Base-by-base conservation (phyloP, 2,888 invertebrate genomes). In the Microdon myrmicae region DNA sequence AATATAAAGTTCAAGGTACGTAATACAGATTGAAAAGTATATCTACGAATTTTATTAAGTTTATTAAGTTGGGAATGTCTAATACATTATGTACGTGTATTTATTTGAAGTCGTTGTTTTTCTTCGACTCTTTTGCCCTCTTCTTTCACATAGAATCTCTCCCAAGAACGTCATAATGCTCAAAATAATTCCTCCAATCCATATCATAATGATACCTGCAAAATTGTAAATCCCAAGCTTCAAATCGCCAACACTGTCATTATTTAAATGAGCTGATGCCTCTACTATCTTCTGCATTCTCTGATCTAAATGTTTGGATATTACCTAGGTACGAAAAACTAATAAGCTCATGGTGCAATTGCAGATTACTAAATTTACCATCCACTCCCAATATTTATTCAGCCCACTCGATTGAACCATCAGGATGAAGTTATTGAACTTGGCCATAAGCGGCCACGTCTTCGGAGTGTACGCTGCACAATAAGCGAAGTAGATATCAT, bases 401-500 rank as follows among this genome's bases (percentile, higher is more conserved):
- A 88, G 78, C 8, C 88, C 89, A 5, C 85, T 83, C 56, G 87
- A 84, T 48, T 86, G 85, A 44, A 87, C 78, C 47, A 82, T 79
- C 4, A 86, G 82, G 12, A 87, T 76, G 7, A 88, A 77, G 6
- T 79, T 73, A 71, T 84, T 86, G 4, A 87, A 76, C 55, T 81
- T 79, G 7, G 81, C 80, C 5, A 86, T 81, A 31, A 85, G 81
- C 0, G 86, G 82, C 37, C 88, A 88, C 68, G 83, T 85, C 68
- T 87, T 87, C 3, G 85, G 81, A 56, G 84, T 74, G 83, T 86
- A 86, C 1, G 84, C 79, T 3, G 87, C 84, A 67, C 86, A 85
- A 51, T 86, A 83, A 69, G 87, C 86, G 75, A 82, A 87, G 70
- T 87, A 88, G 47, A 89, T 82, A 72, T 89, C 85, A 69, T 88